These are phyloP conservation scores for Recurvirostra avosetta DNA, from an alignment of 2,113 vertebrate species.

Conservation along the genomic window DNA sequence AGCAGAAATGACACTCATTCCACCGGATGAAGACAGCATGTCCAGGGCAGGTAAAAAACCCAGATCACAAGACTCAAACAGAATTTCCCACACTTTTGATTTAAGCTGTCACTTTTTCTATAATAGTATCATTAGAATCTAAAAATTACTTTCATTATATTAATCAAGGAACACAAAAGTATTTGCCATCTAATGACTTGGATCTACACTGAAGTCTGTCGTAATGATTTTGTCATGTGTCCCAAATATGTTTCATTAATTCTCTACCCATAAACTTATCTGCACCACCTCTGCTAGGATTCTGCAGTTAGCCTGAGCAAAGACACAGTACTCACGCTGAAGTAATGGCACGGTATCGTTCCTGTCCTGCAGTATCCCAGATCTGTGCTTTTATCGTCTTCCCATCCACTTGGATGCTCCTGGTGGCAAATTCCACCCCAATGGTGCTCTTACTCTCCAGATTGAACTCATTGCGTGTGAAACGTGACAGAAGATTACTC, in stretches of 20 bases:
- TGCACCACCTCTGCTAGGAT: neutral
- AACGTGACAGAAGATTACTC: slow-evolving; percentile 95
- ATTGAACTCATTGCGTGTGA: slow-evolving; percentile 98
- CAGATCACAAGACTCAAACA: neutral
- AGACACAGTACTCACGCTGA: slow-evolving; percentile 84
- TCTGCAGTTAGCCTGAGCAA: neutral
- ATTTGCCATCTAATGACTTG: neutral
- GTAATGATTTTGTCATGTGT: neutral
- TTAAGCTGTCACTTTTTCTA: neutral
- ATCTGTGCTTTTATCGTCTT: slow-evolving; percentile 98
- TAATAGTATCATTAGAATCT: neutral
- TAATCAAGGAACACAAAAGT: neutral
- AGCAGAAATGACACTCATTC: neutral
- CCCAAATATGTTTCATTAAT: neutral
- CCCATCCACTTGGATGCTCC: slow-evolving; percentile 96
- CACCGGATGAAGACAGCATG: rapidly evolving
- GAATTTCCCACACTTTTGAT: neutral
- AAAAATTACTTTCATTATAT: neutral
- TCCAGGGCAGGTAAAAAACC: neutral
- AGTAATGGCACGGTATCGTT: slow-evolving; percentile 95
- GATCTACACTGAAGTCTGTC: neutral
- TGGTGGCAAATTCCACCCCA: slow-evolving; percentile 94
- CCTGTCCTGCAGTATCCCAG: slow-evolving; percentile 96
- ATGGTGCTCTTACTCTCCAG: slow-evolving; percentile 99
- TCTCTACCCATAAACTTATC: neutral